Conservation (phyloP, 2,113 vertebrate species). For the Heterochromis multidens region DNA sequence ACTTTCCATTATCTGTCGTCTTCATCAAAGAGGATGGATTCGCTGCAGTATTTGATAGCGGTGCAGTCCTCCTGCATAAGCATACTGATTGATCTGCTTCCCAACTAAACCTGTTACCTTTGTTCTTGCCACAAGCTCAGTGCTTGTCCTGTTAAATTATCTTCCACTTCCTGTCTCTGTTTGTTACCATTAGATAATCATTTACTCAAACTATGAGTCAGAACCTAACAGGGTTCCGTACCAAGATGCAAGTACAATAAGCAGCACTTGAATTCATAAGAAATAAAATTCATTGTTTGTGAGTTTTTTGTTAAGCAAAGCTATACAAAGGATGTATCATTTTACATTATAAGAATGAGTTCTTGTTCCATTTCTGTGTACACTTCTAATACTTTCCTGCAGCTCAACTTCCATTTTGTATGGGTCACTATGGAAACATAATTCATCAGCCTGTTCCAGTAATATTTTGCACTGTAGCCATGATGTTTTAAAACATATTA, state of each 20-base stretch:
- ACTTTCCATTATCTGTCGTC: conserved; percentile 33
- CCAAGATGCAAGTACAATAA: background rate
- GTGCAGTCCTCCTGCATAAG: conserved; percentile 10
- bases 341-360: background rate
- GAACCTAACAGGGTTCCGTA: background rate
- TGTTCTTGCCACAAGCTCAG: conserved; percentile 24
- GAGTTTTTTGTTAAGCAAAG: background rate
- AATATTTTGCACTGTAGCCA: background rate
- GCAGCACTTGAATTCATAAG: background rate
- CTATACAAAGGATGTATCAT: background rate
- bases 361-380: background rate
- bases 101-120: conserved; percentile 32
- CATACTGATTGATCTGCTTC: conserved; percentile 42
- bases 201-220: background rate
- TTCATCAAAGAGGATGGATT: conserved; percentile 41
- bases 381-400: background rate
- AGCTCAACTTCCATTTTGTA: background rate
- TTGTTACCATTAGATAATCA: background rate
- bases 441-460: background rate
- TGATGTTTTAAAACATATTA: background rate
- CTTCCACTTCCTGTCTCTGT: background rate
- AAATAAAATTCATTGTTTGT: background rate
- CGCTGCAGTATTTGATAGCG: background rate
- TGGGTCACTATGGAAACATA: background rate
- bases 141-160: conserved; percentile 28